Conservation (phyloP, 2,113 vertebrate species). For the Reinhardtius hippoglossoides region DNA sequence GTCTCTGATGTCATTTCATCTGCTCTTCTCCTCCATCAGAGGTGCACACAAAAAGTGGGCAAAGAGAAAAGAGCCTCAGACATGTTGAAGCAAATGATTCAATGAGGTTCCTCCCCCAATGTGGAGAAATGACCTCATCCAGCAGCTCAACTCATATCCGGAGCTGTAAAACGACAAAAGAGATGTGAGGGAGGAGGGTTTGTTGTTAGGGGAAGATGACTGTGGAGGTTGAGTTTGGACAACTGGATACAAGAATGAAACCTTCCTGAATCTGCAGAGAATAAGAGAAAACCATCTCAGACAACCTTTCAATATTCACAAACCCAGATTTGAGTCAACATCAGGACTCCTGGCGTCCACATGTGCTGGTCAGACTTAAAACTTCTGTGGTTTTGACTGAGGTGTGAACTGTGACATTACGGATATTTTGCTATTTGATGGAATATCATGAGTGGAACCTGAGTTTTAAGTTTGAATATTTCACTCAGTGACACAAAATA, state of each 20-base stretch:
- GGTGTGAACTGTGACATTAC: too few species aligned
- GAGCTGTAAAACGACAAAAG: background rate
- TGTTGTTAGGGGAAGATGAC: background rate
- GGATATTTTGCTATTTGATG: too few species aligned
- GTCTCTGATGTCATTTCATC: too few species aligned
- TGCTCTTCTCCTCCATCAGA: too few species aligned
- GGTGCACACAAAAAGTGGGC: too few species aligned
- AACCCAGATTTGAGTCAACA: background rate
- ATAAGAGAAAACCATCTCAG: background rate
- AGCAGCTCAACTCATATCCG: background rate
- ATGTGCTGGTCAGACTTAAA: background rate
- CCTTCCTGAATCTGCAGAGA: background rate
- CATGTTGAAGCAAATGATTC: background rate
- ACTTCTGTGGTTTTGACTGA: background rate
- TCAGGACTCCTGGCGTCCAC: slow-evolving; percentile 5
- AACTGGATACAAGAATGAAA: slow-evolving; percentile 1
- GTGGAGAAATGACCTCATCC: slow-evolving; percentile 43
- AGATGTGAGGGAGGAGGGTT: background rate
- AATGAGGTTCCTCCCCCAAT: slow-evolving; percentile 2
- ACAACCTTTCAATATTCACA: background rate
- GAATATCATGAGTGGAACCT: too few species aligned
- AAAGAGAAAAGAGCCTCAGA: background rate
- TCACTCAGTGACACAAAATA: too few species aligned
- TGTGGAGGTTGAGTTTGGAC: slow-evolving; percentile 13
- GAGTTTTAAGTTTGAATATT: too few species aligned